Evolutionary conservation across 2,888 invertebrate genomes (phyloP).

Genomic region (Microplitis manilae): DNA sequence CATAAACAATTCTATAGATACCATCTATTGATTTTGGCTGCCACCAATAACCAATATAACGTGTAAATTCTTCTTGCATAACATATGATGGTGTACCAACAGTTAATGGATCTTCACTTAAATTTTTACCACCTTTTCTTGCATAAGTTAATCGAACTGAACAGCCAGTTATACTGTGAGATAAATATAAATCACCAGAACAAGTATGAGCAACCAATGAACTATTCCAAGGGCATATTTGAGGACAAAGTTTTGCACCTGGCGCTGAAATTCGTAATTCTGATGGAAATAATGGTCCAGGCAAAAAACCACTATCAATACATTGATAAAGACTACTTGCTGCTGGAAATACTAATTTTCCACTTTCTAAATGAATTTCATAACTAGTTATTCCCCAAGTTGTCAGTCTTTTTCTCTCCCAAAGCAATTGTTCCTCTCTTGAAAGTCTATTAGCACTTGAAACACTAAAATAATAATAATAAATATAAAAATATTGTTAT

Average conservation of each 20-base stretch:
- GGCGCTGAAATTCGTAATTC: constrained; percentile 78
- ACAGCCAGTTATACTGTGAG: constrained; percentile 78
- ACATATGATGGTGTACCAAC: constrained; percentile 99
- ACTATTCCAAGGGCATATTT: constrained; percentile 86
- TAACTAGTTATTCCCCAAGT: constrained; percentile 96
- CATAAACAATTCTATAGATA: constrained; percentile 86
- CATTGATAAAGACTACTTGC: constrained; percentile 91
- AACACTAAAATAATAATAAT: constrained; percentile 46
- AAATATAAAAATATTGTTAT: too few species aligned
- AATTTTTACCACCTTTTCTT: constrained; percentile 78
- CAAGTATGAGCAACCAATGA: constrained; percentile 92
- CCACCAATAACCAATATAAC: constrained; percentile 99
- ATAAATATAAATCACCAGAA: constrained; percentile 92
- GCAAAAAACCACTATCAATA: constrained; percentile 80
- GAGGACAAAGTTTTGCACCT: constrained; percentile 84
- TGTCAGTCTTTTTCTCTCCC: constrained; percentile 92
- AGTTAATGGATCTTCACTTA: constrained; percentile 87
- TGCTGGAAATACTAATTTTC: constrained; percentile 92
- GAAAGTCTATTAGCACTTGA: constrained; percentile 79
- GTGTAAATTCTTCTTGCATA: constrained; percentile 94
- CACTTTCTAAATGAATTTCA: constrained; percentile 86
- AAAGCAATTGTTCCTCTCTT: constrained; percentile 90
- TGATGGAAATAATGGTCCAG: constrained; percentile 79
- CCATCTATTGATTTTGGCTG: constrained; percentile 85
- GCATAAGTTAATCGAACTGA: constrained; percentile 82